phyloP scores from a whole-genome alignment of 92 coral and sea anemone genomes.

The Epizoanthus stellaris region DNA sequence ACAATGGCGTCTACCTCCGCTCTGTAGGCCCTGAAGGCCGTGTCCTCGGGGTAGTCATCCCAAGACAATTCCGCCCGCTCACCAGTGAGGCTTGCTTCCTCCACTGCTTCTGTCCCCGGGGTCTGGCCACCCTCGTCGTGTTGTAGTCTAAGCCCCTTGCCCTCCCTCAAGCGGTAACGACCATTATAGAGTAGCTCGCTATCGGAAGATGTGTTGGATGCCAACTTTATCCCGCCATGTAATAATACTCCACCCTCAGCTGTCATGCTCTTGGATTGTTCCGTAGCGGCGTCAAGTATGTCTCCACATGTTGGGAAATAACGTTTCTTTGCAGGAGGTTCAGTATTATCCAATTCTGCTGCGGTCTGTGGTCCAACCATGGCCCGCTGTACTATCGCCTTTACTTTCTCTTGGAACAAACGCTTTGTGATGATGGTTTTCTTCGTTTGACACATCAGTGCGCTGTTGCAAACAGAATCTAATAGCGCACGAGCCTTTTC shows the following conservation, averaged over 20 bases:
- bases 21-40: conserved; percentile 66
- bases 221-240: not conserved
- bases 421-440: conserved; percentile 13
- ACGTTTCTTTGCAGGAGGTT: not conserved
- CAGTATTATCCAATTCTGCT: not conserved
- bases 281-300: not conserved
- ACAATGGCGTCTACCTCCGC: conserved; percentile 65
- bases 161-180: not conserved
- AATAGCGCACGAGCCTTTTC: conserved; percentile 24
- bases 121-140: conserved; percentile 34
- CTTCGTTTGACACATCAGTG: conserved; percentile 2
- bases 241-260: not conserved
- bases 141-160: conserved; percentile 22
- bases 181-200: conserved; percentile 5
- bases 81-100: conserved; percentile 5
- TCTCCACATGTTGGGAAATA: not conserved
- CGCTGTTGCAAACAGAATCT: conserved; percentile 20
- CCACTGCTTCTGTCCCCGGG: conserved; percentile 22
- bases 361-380: not conserved
- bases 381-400: not conserved
- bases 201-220: conserved; percentile 13
- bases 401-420: conserved; percentile 30
- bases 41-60: conserved; percentile 76
- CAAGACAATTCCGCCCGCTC: conserved; percentile 71
- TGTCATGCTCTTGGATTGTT: not conserved